A percentile compares a stretch with the other conserved stretches of the same genome.
phyloP scores from a whole-genome alignment of 2,888 invertebrate species.

The Deilephila elpenor region DNA sequence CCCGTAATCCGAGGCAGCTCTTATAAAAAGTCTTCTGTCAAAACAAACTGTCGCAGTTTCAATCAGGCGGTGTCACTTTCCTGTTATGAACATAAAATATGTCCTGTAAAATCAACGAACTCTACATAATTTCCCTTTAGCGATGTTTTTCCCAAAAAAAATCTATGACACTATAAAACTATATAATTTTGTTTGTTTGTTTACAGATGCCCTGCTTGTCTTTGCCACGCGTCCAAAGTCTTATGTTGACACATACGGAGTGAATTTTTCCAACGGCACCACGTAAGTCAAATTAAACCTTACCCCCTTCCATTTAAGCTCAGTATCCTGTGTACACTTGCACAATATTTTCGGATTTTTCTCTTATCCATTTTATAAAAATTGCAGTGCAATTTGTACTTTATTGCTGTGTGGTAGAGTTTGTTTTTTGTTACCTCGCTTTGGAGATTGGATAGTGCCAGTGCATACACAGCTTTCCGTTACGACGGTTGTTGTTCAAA shows the following conservation, averaged over 20 bases:
- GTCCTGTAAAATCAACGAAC: background rate
- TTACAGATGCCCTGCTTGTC: slow-evolving; percentile 70
- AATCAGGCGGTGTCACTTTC: too few species aligned
- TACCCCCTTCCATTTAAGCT: slow-evolving; percentile 37
- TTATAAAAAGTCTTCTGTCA: too few species aligned
- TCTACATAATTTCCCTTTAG: background rate
- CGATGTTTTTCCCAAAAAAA: slow-evolving; percentile 7
- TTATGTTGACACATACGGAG: slow-evolving; percentile 52
- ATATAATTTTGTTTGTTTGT: slow-evolving; percentile 63
- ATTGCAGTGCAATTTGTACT: slow-evolving; percentile 46
- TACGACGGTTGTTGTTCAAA: slow-evolving; percentile 20
- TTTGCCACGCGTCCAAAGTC: slow-evolving; percentile 58
- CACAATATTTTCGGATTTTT: slow-evolving; percentile 40
- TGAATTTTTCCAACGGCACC: slow-evolving; percentile 41
- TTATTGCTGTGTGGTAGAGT: slow-evolving; percentile 39
- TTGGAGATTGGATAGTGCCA: slow-evolving; percentile 10
- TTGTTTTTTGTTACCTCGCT: slow-evolving; percentile 36
- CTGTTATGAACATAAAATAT: too few species aligned
- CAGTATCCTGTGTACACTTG: slow-evolving; percentile 33
- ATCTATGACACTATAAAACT: slow-evolving; percentile 11
- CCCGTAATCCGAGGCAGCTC: too few species aligned
- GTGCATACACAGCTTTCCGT: slow-evolving; percentile 26
- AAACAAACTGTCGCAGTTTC: too few species aligned
- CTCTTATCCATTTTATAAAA: slow-evolving; percentile 35
- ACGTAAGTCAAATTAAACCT: slow-evolving; percentile 59